A percentile compares a stretch with the other conserved stretches of the same genome.
These are phyloP conservation scores for Nesidiocoris tenuis DNA, from an alignment of 2,888 invertebrate genomes.

Conservation along the genomic window DNA sequence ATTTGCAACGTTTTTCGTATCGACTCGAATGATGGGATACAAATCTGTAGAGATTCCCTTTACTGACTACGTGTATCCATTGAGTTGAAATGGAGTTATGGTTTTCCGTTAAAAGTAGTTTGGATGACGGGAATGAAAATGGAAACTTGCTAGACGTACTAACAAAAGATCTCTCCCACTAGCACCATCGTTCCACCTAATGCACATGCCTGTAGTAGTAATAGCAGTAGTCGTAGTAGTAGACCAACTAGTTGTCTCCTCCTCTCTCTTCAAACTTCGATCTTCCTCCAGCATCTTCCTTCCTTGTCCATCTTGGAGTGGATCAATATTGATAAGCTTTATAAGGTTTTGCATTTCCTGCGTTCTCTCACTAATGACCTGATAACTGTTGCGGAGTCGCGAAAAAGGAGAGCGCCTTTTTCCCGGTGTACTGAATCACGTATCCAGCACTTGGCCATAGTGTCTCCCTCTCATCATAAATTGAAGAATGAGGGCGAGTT, in stretches of 20 bases:
- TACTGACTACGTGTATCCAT: too few species aligned
- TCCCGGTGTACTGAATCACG: slow-evolving; percentile 13
- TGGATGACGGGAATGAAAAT: not conserved
- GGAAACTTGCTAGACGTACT: not conserved
- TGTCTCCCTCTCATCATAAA: not conserved
- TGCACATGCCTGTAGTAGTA: not conserved
- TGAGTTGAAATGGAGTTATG: too few species aligned
- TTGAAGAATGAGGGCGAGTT: not conserved
- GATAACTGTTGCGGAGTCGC: slow-evolving; percentile 9
- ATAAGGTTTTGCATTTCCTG: not conserved
- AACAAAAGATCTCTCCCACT: not conserved
- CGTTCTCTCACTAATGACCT: slow-evolving; percentile 19
- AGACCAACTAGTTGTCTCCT: too few species aligned
- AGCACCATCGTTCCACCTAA: not conserved
- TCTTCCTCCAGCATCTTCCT: not conserved
- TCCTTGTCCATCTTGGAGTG: not conserved
- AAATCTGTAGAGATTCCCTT: too few species aligned
- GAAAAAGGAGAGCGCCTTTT: slow-evolving; percentile 19
- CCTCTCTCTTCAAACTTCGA: too few species aligned
- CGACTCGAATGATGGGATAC: too few species aligned
- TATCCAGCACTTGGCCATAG: not conserved
- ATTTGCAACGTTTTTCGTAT: too few species aligned
- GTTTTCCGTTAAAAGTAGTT: too few species aligned
- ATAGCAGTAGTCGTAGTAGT: not conserved
- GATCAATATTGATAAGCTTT: slow-evolving; percentile 22